Percentiles rank a stretch among this genome's conserved stretches.
phyloP scores from a whole-genome alignment of 2,113 vertebrate species.

The Ophiodon elongatus region DNA sequence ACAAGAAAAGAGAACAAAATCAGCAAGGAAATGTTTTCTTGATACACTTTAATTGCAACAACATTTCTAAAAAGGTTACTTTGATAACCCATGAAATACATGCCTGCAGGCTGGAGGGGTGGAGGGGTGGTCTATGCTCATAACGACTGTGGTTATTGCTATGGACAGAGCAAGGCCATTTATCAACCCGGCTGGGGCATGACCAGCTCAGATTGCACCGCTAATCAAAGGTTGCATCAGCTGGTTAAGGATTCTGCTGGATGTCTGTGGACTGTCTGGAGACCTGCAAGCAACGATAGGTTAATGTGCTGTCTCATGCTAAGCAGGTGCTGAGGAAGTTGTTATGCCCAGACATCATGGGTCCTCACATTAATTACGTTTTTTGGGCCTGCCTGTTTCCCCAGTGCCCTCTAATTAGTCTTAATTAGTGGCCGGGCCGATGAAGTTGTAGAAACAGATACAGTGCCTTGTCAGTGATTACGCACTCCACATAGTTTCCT shows the following conservation, averaged over 20 bases:
- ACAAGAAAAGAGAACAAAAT: background rate
- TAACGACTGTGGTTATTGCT: conserved; percentile 23
- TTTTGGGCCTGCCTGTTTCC: conserved; percentile 69
- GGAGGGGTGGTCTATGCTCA: background rate
- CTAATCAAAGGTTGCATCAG: conserved; percentile 49
- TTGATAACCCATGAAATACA: conserved; percentile 7
- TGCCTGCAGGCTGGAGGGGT: background rate
- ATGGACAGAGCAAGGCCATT: conserved; percentile 12
- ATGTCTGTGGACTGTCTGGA: conserved; percentile 51
- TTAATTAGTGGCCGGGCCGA: conserved; percentile 75
- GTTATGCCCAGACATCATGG: conserved; percentile 66
- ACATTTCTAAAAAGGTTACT: conserved; percentile 8
- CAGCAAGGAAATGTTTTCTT: background rate
- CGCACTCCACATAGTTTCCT: conserved; percentile 31
- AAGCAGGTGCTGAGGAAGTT: conserved; percentile 72
- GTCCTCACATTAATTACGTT: conserved; percentile 79
- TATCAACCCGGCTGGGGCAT: conserved; percentile 2
- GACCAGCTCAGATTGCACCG: background rate
- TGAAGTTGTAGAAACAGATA: conserved; percentile 72
- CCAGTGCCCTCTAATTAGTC: conserved; percentile 76
- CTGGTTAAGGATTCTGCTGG: conserved; percentile 56
- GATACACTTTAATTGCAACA: background rate
- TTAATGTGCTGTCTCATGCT: conserved; percentile 70
- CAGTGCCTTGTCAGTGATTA: conserved; percentile 35
- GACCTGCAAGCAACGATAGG: conserved; percentile 53